Conservation (phyloP, 2,888 invertebrate species). For the Hoplodrina blanda region DNA sequence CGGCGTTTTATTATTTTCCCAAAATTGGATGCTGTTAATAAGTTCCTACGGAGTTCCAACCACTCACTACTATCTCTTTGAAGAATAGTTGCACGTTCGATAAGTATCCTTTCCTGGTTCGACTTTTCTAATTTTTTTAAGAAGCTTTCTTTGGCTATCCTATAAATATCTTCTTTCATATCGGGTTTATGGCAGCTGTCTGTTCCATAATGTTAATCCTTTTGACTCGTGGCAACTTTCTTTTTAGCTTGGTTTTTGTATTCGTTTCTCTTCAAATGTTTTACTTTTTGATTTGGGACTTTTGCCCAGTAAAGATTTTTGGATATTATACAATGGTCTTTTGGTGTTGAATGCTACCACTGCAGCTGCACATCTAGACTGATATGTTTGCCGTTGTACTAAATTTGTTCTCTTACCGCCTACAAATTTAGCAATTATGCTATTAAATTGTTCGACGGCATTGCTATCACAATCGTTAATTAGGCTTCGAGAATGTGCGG, state of each 20-base stretch:
- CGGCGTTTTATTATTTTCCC: no score
- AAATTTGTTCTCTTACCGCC: constrained; percentile 32
- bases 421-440: constrained; percentile 30
- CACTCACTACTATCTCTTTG: no score
- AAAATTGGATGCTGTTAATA: no score
- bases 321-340: constrained; percentile 16
- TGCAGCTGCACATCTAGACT: constrained; percentile 20
- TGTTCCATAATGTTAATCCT: no score
- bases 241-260: constrained; percentile 4
- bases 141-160: not conserved
- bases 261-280: constrained; percentile 6
- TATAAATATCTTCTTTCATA: no score
- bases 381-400: constrained; percentile 9
- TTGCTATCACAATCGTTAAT: constrained; percentile 21
- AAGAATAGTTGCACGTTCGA: no score
- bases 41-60: no score
- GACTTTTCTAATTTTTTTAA: constrained; percentile 7
- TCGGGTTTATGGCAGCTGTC: no score
- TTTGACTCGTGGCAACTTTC: not conserved
- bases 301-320: constrained; percentile 3
- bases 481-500: constrained; percentile 8
- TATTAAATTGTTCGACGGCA: constrained; percentile 17
- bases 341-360: constrained; percentile 17
- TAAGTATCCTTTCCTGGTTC: not conserved
- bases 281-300: constrained; percentile 6